Evolutionary conservation across 2,888 invertebrate genomes (phyloP), one percentile per base, ranked within the genome.

Genomic region (Agrotis segetum): DNA sequence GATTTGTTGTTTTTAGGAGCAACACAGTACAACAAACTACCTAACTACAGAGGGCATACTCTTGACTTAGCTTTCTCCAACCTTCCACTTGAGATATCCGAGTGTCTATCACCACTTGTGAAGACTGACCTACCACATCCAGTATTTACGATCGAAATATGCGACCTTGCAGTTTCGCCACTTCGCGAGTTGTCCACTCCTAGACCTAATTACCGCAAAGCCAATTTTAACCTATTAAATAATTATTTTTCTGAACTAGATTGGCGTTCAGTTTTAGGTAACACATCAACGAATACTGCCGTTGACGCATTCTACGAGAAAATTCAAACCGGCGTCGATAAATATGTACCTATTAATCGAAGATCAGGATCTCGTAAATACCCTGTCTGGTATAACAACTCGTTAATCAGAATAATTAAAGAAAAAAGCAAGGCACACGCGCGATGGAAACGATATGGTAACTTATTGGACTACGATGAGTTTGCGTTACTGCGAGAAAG

Each of bases 381-480:
- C 46, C 46, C 40, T 21, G 40, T 59, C 3, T 59, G 40, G 40
- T 59, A 59, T 40, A 58, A 19, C 19, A 58, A 19, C 4, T 59
- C 59, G 9, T 21, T 46, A 59, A 59, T 46, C 21, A 46, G 21
- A 61, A 61, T 61, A 3, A 49, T 61, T 49, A 61, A 61, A 61
- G 49, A 29, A 29, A 29, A 62, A 61, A 49, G 47, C 6, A 61
- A 61, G 61, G 47, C 61, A n/a, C 24, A 49, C 47, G 21, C 56
- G n/a, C 56, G 34, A 5, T 56, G 56, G 34, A 34, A 56, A 34
- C 34, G 56, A 2, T 34, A 34, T 29, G 29, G 56, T 6, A 56
- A 56, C n/a, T 56, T 56, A 11, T 11, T 56, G 5, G 34, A 56
- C 4, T 56, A 56, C 7, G 58, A 40, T 40, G 58, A 58, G 16